Conservation (phyloP, 2,888 invertebrate species). For the Caenorhabditis sinica region DNA sequence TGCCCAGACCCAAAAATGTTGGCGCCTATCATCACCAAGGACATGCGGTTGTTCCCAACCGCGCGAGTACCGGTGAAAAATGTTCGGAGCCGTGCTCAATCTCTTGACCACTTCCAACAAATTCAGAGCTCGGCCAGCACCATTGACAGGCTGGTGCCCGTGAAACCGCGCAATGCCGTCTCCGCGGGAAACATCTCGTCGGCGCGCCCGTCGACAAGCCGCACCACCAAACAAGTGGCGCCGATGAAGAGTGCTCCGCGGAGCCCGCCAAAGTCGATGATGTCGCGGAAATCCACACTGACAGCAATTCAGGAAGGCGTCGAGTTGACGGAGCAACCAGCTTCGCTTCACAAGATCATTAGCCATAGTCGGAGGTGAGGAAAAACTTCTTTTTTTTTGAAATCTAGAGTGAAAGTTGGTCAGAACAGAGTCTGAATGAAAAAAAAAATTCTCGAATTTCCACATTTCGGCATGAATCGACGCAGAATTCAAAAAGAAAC, state of each 20-base stretch:
- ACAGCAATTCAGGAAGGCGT: constrained; percentile 79
- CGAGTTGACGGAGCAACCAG: constrained; percentile 60
- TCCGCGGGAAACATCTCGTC: constrained; percentile 74
- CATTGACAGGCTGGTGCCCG: constrained; percentile 63
- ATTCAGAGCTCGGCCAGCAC: constrained; percentile 62
- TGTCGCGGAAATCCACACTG: constrained; percentile 71
- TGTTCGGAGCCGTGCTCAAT: constrained; percentile 78
- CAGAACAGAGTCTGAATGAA: too few species aligned
- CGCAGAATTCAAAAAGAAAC: too few species aligned
- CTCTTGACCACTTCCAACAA: constrained; percentile 75
- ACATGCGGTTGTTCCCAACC: constrained; percentile 78
- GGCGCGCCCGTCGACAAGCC: constrained; percentile 39
- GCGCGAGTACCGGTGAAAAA: constrained; percentile 78
- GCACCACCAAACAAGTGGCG: constrained; percentile 17
- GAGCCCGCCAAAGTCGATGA: constrained; percentile 70
- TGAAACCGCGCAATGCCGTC: constrained; percentile 67
- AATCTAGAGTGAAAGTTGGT: background rate
- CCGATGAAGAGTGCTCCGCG: constrained; percentile 24
- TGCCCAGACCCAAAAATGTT: constrained; percentile 64
- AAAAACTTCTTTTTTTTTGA: too few species aligned
- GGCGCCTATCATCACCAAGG: constrained; percentile 80
- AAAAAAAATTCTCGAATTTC: too few species aligned
- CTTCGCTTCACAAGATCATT: constrained; percentile 29
- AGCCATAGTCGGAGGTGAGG: constrained; percentile 55
- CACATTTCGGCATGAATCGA: too few species aligned